Evolutionary conservation across 2,113 vertebrate species (phyloP).

Genomic region (Todiramphus saurophagus): DNA sequence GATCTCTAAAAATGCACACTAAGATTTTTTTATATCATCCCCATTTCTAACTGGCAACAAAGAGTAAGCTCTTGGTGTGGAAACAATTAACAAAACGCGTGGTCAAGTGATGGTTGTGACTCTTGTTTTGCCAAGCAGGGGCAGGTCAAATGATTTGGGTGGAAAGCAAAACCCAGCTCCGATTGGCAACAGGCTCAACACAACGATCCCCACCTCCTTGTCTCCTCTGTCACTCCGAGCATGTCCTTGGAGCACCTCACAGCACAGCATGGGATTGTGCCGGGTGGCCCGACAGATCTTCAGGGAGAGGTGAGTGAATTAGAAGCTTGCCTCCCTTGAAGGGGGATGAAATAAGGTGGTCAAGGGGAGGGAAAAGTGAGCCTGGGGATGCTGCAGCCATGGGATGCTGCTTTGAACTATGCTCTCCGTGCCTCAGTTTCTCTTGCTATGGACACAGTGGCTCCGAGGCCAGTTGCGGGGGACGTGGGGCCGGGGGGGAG

Average conservation of each 20-base stretch:
- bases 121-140: not conserved
- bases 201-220: not conserved
- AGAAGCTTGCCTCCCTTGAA: not conserved
- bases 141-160: not conserved
- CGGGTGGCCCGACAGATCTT: not conserved
- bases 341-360: not conserved
- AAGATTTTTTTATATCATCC: not conserved
- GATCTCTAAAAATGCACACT: not conserved
- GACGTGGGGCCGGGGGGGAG: not conserved
- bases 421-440: not conserved
- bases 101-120: not conserved
- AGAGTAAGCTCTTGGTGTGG: not conserved
- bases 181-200: not conserved
- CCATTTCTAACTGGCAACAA: not conserved
- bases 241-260: not conserved
- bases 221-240: not conserved
- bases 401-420: fast-evolving
- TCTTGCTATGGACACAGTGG: fast-evolving
- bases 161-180: not conserved
- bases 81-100: not conserved
- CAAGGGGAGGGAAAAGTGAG: not conserved
- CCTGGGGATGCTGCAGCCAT: not conserved
- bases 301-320: not conserved
- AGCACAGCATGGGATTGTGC: not conserved
- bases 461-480: fast-evolving